Base-by-base conservation (phyloP, 2,113 vertebrate genomes). In the Aleadryas rufinucha region DNA sequence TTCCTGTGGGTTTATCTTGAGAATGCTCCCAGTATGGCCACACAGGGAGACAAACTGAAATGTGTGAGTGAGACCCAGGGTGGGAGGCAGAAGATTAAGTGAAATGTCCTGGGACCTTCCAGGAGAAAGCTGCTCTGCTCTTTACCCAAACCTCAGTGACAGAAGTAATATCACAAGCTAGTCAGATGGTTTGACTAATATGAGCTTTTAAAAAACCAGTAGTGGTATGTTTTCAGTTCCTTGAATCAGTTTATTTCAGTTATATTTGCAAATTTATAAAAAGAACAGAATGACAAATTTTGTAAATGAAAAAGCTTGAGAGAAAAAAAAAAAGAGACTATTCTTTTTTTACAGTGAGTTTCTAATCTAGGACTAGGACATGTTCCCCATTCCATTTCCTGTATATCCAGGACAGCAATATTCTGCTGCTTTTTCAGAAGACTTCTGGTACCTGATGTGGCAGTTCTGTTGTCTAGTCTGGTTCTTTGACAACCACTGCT, bases 11-110 rank as follows among this genome's bases (percentile, higher is more conserved):
- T 94, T 95, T 92, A 92, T 49, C n/a, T 94, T 81, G 26, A 79
- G 72, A 84, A 44, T 63, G 71, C 79, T 95, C 47, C 68, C 69
- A 53, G 56, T 64, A 69, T 74, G 93, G 90, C 96, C 93, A 95
- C 93, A 96, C 93, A 97, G 68, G 72, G 85, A 96, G 90, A 86
- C 26, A 83, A 88, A 76, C 52, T 91, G 82, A 94, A 96, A 78
- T 90, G 94, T 44, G 26, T 86, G 57, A 96, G 64, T 71, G 71
- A 92, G 44, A 88, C 52, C 10, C 50, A 70, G 70, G 57, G 30
- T 64, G 15, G 66, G 50, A 93, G 54, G 76, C 2, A 7, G 87
- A 95, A 90, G 59, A 91, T 96, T 47, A 94, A 86, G 26, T 90
- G 49, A 96, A 96, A 64, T 11, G 11, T 86, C 60, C 47, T 84